Percentiles rank a stretch among this genome's conserved stretches.
phyloP scores from a whole-genome alignment of 2,888 invertebrate species.

The Spialia ferax region DNA sequence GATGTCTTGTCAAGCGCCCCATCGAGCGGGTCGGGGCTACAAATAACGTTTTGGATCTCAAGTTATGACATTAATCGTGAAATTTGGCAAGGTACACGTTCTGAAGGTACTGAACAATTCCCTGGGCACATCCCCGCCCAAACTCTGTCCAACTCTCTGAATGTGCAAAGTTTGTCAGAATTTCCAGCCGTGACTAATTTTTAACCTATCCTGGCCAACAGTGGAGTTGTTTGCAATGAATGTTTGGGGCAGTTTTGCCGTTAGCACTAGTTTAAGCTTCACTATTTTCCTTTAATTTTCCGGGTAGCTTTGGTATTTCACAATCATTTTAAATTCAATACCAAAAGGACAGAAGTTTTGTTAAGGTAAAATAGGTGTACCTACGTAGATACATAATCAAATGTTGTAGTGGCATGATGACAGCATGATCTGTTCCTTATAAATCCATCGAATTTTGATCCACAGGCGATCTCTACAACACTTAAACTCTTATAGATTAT shows the following conservation, averaged over 20 bases:
- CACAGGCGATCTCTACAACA: background rate
- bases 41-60: constrained; percentile 60
- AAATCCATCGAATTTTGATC: background rate
- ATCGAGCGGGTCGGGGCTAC: constrained; percentile 45
- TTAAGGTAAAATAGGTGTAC: too few species aligned
- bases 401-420: too few species aligned
- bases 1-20: constrained; percentile 26
- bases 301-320: background rate
- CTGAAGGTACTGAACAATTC: constrained; percentile 53
- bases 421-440: too few species aligned
- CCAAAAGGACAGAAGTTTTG: background rate
- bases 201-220: constrained; percentile 20
- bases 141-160: constrained; percentile 60
- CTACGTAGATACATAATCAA: too few species aligned
- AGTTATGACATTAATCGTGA: constrained; percentile 66
- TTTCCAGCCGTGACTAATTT: constrained; percentile 25
- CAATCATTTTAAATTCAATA: background rate
- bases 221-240: constrained; percentile 2
- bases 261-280: constrained; percentile 2
- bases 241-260: constrained; percentile 7
- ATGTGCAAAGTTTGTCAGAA: constrained; percentile 63
- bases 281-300: constrained; percentile 15
- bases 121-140: constrained; percentile 54
- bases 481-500: too few species aligned
- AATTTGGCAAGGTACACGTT: constrained; percentile 56